A percentile compares a stretch with the other conserved stretches of the same genome.
Conservation (phyloP, 1,140 invertebrate genomes). For the Brachionus paranguensis region DNA sequence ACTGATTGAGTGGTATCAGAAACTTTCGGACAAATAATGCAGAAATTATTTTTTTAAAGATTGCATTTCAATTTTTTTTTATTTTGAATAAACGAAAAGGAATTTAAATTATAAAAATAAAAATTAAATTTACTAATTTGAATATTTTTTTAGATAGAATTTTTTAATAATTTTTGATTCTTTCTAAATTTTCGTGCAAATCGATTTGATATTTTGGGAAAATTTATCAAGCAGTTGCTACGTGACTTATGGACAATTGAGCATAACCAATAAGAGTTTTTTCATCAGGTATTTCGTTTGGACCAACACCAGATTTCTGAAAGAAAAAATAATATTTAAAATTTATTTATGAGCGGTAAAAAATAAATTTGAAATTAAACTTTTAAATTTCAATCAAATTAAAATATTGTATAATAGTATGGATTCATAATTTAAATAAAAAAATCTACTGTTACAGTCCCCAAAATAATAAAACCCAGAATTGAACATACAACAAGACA, state of each 20-base stretch:
- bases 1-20: too few species aligned
- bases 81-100: neutral
- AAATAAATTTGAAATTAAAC: neutral
- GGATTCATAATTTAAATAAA: too few species aligned
- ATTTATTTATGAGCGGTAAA: neutral
- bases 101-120: neutral
- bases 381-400: too few species aligned
- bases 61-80: neutral
- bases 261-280: constrained; percentile 89
- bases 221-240: neutral
- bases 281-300: constrained; percentile 81
- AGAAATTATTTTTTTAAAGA: neutral
- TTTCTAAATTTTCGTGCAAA: neutral
- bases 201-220: neutral
- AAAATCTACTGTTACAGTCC: too few species aligned
- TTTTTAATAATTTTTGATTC: neutral
- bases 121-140: neutral
- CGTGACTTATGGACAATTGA: constrained; percentile 72
- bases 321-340: constrained; percentile 48
- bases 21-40: too few species aligned
- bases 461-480: too few species aligned
- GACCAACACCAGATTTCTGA: constrained; percentile 72
- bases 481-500: too few species aligned
- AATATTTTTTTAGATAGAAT: neutral
- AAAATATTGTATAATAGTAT: too few species aligned